Base-by-base conservation (phyloP, 2,797 vertebrate genomes). In the Alcedo quadribrachys region DNA sequence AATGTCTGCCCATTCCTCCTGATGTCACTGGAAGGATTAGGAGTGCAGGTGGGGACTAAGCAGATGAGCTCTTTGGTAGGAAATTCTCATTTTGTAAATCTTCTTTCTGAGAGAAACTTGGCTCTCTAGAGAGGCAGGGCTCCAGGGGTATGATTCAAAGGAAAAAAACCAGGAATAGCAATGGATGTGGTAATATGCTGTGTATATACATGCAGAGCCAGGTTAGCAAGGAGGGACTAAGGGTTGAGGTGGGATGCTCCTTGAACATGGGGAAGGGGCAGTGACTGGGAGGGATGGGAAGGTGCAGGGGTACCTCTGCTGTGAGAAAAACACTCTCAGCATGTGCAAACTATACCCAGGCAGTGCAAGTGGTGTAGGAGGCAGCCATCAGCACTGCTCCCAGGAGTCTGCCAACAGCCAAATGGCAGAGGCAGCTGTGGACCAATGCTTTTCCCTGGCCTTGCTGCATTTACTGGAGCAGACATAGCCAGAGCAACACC, bases 51-150 rank as follows among this genome's bases (percentile, higher is more conserved):
- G 86, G 76, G 62, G 71, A 75, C 84, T 89, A 73, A 92, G 83
- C 6, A 5, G 58, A 77, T 77, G 78, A 93, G 61, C 40, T 33
- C 65, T 90, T 66, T 50, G 88, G 74, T 85, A 78, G 63, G 61
- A 87, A 95, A 83, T 87, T 87, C 73, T 90, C 78, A 85, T 94
- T 92, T 92, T 80, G 32, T 85, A 91, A 93, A 86, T 88, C 90
- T 93, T 83, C 45, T 53, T 87, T 96, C 75, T 82, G 75, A 94
- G 68, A 77, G 75, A 85, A 95, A 87, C 78, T 93, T 94, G 89
- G 58, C 82, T 65, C 14, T 40, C 50, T 71, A 32, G 65, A 86
- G 54, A 63, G 48, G 37, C 33, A 46, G 45, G 21, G 61, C n/a
- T 94, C 71, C 79, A 62, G 54, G 4, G 4, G 46, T 74, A 61